phyloP scores from a whole-genome alignment of 2,113 vertebrate species.

The Amblyopsis rosae region DNA sequence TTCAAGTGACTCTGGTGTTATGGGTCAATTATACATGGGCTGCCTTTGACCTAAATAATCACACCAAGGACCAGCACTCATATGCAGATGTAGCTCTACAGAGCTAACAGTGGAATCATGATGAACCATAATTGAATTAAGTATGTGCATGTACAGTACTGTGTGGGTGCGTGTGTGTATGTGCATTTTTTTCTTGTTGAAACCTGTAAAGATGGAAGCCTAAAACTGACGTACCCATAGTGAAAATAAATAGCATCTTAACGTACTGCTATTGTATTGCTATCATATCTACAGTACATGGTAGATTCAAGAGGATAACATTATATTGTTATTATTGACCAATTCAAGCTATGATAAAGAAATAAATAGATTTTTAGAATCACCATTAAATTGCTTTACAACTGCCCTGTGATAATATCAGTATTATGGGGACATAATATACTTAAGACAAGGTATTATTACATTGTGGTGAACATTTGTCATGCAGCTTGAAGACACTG shows the following conservation, averaged over 20 bases:
- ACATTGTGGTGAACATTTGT: conserved; percentile 25
- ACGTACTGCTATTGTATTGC: too few species aligned
- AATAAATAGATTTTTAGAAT: background rate
- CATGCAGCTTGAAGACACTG: conserved; percentile 24
- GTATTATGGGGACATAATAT: background rate
- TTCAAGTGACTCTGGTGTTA: conserved; percentile 42
- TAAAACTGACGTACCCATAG: too few species aligned
- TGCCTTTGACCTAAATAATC: conserved; percentile 38
- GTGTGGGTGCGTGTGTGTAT: too few species aligned
- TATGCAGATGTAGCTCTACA: conserved; percentile 14
- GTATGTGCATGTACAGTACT: too few species aligned
- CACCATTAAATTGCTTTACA: background rate
- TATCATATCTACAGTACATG: too few species aligned
- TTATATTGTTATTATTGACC: background rate
- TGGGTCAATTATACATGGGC: conserved; percentile 38
- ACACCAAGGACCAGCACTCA: conserved; percentile 25
- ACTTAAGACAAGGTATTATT: conserved; percentile 12
- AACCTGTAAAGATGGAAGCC: too few species aligned
- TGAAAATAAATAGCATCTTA: too few species aligned
- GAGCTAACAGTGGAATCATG: conserved; percentile 21
- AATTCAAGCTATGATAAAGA: background rate
- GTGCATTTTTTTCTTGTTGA: too few species aligned
- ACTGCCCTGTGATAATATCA: too few species aligned
- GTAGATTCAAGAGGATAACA: background rate
- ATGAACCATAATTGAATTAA: conserved; percentile 4